Conservation (phyloP, 2,888 invertebrate species). For the Callimorpha dominula region DNA sequence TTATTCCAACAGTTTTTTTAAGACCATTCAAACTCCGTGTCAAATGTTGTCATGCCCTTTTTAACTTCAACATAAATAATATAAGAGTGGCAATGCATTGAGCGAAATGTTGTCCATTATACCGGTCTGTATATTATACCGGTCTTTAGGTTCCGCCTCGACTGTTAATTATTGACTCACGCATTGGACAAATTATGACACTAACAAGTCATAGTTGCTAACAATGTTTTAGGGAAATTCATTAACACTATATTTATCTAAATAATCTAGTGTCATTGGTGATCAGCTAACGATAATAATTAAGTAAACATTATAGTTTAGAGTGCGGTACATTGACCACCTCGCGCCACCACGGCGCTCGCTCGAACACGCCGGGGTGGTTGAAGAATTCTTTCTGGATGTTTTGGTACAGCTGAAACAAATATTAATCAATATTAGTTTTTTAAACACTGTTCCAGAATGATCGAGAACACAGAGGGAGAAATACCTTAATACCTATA, state of each 20-base stretch:
- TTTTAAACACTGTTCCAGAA: no score
- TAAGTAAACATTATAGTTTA: conserved; percentile 65
- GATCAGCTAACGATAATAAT: not conserved
- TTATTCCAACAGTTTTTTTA: no score
- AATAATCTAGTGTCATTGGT: conserved; percentile 14
- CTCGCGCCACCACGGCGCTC: conserved; percentile 91
- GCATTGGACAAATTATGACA: not conserved
- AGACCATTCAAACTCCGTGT: no score
- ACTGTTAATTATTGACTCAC: not conserved
- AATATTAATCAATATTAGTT: not conserved
- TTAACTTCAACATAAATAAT: not conserved
- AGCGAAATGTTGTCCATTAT: no score
- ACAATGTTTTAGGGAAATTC: not conserved
- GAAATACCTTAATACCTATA: no score
- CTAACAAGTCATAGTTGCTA: not conserved
- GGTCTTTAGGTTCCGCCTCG: not conserved
- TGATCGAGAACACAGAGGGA: no score
- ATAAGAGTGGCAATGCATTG: not conserved
- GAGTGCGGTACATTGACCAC: conserved; percentile 64
- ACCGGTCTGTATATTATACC: no score
- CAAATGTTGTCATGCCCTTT: no score
- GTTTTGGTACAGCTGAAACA: conserved; percentile 89
- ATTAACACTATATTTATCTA: not conserved
- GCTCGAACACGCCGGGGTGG: conserved; percentile 89
- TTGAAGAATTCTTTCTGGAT: conserved; percentile 91